Evolutionary conservation across 2,888 invertebrate species (phyloP).

Genomic region (Mamestra brassicae): DNA sequence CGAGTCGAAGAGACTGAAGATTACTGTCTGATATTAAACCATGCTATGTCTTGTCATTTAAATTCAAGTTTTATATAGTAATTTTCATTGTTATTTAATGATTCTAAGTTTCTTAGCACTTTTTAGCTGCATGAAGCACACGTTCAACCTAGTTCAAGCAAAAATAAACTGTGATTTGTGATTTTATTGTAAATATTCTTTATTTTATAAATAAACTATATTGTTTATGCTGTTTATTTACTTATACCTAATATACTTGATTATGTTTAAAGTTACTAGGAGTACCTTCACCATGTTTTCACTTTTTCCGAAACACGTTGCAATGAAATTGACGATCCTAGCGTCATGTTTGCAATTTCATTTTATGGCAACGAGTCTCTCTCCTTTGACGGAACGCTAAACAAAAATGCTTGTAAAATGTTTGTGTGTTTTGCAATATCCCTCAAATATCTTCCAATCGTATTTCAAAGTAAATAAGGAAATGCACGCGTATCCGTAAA

Average conservation of each 20-base stretch:
- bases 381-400: conserved; percentile 26
- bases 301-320: neutral
- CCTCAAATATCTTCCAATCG: conserved; percentile 42
- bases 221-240: too few species aligned
- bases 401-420: conserved; percentile 34
- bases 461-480: conserved; percentile 52
- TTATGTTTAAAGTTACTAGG: neutral
- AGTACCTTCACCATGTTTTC: neutral
- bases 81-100: too few species aligned
- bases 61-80: too few species aligned
- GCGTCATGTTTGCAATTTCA: conserved; percentile 5
- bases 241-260: too few species aligned
- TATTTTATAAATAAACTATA: too few species aligned
- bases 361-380: neutral
- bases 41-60: too few species aligned
- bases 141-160: neutral
- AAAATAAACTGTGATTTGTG: neutral
- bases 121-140: too few species aligned
- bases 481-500: conserved; percentile 43
- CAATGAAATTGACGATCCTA: neutral
- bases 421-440: conserved; percentile 31
- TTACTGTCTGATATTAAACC: too few species aligned
- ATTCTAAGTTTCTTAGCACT: too few species aligned
- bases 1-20: too few species aligned
- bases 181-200: too few species aligned